Evolutionary conservation across 2,797 vertebrate species (phyloP), one percentile per base, ranked within the genome.

Genomic region (Molossus alvarezi): DNA sequence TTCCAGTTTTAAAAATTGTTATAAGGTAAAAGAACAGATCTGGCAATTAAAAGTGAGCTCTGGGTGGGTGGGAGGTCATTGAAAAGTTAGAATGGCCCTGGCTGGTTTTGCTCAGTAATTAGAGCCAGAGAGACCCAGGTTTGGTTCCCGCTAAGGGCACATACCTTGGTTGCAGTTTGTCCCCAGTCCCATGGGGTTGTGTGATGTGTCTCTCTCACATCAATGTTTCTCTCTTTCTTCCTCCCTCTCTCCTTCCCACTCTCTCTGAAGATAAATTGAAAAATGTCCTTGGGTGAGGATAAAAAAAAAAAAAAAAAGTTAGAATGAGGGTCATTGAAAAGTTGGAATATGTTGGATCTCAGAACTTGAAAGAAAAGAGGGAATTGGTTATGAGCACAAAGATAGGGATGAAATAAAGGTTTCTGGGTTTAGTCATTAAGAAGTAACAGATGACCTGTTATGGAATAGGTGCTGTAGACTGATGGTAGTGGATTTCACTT

Each of bases 1-100:
- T 90, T 2, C 23, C 37, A 58, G 6, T 69, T 76, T 37, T 80
- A 84, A 80, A 94, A 94, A 69, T 88, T 82, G 51, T 65, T 75
- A 9, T 6, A 91, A 76, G n/a, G 11, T 64, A 84, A 84, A 88
- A 95, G 51, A 55, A 53, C 33, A 93, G 9, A 69, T 79, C 25
- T 53, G 65, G n/a, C 37, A 88, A 65, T 57, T 29, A 91, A 41
- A 88, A 53, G 79, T 29, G 48, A 84, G 6, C 33, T 84, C 21
- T 23, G 4, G 41, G 21, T 45, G 27, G 67, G 9, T 53, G 12
- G 53, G 80, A 10, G 11, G n/a, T 76, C 67, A 87, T 2, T 65
- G 55, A 92, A 77, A 55, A 72, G 53, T 58, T 71, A 48, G 60
- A 76, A 71, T 77, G 25, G 33, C 33, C 33, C 33, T 33, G 33